Base-by-base conservation (phyloP, 2,888 invertebrate genomes). In the Cheilosia pagana region DNA sequence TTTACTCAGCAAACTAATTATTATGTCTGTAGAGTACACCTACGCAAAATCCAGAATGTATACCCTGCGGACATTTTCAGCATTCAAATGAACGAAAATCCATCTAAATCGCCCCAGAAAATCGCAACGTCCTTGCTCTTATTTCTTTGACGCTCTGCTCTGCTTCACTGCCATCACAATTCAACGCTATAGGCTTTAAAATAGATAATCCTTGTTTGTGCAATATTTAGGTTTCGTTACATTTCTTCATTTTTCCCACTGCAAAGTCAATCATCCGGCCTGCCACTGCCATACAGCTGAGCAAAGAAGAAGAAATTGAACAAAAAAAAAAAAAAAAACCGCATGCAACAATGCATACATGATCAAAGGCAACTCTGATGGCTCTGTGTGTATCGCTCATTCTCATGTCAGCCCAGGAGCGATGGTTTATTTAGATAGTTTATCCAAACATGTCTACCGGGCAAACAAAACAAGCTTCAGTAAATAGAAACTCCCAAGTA, bases 341-440 rank as follows among this genome's bases (percentile, higher is more conserved):
- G 70, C 70, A 79, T 79, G 68, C 79, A 83, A 65, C 79, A 82
- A 77, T 77, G 82, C 82, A 82, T 82, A 78, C 68, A 62, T 75
- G 74, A 83, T 83, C 83, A 83, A 79, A 83, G 79, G 59, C 45
- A 43, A 60, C 39, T 39, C 16, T 45, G 59, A 1, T 23, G 52
- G 3, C 35, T 35, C 43, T 45, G 48, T 75, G 74, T 79, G 74
- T 74, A 74, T 75, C 60, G 31, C 31, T 75, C 60, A 60, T 67
- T 71, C 67, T 50, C 71, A 70, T 85, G 79, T 75, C 85, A 71
- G 81, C 75, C 53, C 35, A 55, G 55, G 67, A 81, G 81, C 74
- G 75, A 75, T 81, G 75, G 79, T 79, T 85, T 85, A 75, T 85
- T 85, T 79, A 81, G 79, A 85, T 79, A 79, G 70, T 75, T 75